A percentile compares a stretch with the other conserved stretches of the same genome.
These are phyloP conservation scores for Dryadula phaetusa DNA, from an alignment of 2,888 invertebrate species.

Conservation along the genomic window DNA sequence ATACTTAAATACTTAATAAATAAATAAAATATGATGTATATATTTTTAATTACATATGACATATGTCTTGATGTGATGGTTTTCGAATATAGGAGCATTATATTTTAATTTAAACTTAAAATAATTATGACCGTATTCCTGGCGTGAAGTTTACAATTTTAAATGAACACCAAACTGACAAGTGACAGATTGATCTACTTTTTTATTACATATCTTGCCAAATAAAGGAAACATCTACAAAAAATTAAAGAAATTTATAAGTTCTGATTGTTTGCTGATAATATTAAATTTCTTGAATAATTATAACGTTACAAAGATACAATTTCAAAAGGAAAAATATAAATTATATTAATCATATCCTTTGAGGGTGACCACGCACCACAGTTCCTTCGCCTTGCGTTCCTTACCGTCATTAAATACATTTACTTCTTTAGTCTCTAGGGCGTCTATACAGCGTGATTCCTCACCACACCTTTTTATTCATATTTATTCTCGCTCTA, in stretches of 20 bases:
- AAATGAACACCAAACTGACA: not conserved
- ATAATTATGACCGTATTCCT: no score
- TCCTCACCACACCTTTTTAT: slow-evolving; percentile 79
- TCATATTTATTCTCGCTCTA: slow-evolving; percentile 74
- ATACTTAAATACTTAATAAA: no score
- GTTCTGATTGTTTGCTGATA: not conserved
- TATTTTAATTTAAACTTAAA: no score
- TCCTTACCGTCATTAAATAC: slow-evolving; percentile 48
- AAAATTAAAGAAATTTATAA: not conserved
- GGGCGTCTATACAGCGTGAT: slow-evolving; percentile 79
- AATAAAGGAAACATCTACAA: not conserved
- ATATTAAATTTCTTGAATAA: not conserved
- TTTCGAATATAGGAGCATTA: no score
- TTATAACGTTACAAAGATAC: slow-evolving; percentile 9
- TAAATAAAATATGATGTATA: no score
- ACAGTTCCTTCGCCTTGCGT: slow-evolving; percentile 67
- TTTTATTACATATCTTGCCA: not conserved
- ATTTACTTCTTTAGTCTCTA: slow-evolving; percentile 60
- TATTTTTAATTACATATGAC: no score
- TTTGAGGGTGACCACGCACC: slow-evolving; percentile 68
- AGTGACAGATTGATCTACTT: not conserved
- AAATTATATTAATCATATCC: slow-evolving; percentile 55
- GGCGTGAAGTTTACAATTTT: not conserved
- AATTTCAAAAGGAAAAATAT: slow-evolving; percentile 6
- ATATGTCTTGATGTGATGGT: no score